Conservation (phyloP, 2,113 vertebrate species). For the Ctenomys sociabilis region DNA sequence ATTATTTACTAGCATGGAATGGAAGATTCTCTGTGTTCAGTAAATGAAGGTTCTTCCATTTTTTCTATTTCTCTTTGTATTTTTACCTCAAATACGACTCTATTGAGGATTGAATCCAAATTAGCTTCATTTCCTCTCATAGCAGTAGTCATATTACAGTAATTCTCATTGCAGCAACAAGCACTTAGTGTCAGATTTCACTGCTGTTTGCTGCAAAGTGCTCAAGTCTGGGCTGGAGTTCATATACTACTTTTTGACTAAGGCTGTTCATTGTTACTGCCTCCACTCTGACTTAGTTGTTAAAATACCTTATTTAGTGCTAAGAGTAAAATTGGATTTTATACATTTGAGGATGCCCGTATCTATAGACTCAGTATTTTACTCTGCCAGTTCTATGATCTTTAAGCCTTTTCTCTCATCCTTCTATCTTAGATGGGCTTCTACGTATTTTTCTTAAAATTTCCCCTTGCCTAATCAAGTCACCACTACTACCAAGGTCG, state of each 20-base stretch:
- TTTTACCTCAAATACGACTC: conserved; percentile 53
- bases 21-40: conserved; percentile 33
- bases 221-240: background rate
- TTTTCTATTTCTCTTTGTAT: conserved; percentile 54
- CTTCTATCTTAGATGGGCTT: background rate
- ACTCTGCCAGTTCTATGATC: background rate
- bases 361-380: background rate
- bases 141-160: background rate
- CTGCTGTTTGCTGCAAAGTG: background rate
- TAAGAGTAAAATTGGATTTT: conserved; percentile 58
- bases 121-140: conserved; percentile 60
- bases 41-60: conserved; percentile 19
- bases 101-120: conserved; percentile 46
- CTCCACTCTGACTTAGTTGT: conserved; percentile 20
- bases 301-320: background rate
- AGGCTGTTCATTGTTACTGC: background rate
- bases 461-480: background rate
- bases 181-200: conserved; percentile 46
- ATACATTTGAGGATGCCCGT: background rate
- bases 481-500: background rate
- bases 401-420: background rate
- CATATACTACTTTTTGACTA: background rate
- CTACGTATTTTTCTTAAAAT: background rate
- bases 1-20: background rate
- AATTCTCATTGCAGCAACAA: background rate